Base-by-base conservation (phyloP, 2,888 invertebrate genomes). In the Lasioglossum leucozonium region DNA sequence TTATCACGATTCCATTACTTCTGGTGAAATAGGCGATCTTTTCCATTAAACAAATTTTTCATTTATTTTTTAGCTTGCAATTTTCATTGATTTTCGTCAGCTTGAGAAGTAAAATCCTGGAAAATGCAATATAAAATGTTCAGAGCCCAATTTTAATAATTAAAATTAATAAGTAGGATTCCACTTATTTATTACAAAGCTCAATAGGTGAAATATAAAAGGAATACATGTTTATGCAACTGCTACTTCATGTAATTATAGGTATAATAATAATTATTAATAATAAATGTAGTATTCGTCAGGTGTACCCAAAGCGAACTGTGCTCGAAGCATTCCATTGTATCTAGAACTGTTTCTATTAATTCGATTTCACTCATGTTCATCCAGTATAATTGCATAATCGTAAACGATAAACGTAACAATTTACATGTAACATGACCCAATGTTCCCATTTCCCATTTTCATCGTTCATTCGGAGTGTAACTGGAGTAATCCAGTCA, bases 1-100 rank as follows among this genome's bases (percentile, higher is more conserved):
- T 11, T 42, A 51, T 78, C 65, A 30, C 22, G 58, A 72, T 75
- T 51, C 40, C 51, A 51, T 55, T 18, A 2, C 34, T 65, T 55
- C 72, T 30, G n/a, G 42, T 34, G 37, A 74, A 16, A 34, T 44
- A 58, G 26, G 42, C 22, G 30, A 71, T 74, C 37, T 4, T 55
- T 3, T 8, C 26, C 16, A 8, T 18, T 47, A 37, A 65, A 22
- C 16, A 47, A 30, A 13, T 37, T 37, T 16, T 37, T n/a, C 4
- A n/a, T n/a, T n/a, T 30, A 30, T 37, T 26, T 71, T 26, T 34
- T 34, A 26, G 65, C 2, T 2, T 26, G 11, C 4, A 6, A 37
- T 10, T 47, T 10, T 5, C 11, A 13, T 13, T n/a, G 5, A 18
- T 30, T 62, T 18, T 62, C 30, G 1, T 0, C 55, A n/a, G 3